A percentile compares a stretch with the other conserved stretches of the same genome.
phyloP scores from a whole-genome alignment of 2,888 invertebrate genomes.

The Bimastos eiseni region DNA sequence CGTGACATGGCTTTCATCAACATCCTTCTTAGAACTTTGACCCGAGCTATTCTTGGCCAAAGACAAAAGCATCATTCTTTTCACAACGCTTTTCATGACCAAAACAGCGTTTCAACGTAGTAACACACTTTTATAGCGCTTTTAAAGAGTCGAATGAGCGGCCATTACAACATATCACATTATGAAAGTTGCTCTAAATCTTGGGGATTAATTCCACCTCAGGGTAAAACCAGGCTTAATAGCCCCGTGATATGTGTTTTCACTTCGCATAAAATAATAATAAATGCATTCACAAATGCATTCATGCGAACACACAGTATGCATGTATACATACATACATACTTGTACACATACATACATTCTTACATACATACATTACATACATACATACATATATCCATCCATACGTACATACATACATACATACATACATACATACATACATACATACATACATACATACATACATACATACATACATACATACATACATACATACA shows the following conservation, averaged over 20 bases:
- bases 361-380: not conserved
- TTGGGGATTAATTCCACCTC: not conserved
- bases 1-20: not conserved
- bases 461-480: too few species aligned
- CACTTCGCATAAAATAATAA: not conserved
- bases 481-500: too few species aligned
- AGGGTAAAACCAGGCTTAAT: not conserved
- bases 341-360: not conserved
- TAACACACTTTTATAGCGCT: not conserved
- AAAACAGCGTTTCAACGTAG: not conserved
- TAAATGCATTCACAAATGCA: not conserved
- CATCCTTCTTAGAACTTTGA: not conserved
- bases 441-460: too few species aligned
- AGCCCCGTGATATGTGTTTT: not conserved
- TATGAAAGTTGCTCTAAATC: not conserved
- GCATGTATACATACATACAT: not conserved
- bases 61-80: not conserved
- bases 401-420: not conserved
- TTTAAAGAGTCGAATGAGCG: not conserved
- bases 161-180: not conserved
- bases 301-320: too few species aligned
- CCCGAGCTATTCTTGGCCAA: not conserved
- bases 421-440: not conserved
- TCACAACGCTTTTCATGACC: not conserved
- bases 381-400: not conserved